Conservation (phyloP, 2,797 vertebrate species). For the Eurystomus glaucurus region DNA sequence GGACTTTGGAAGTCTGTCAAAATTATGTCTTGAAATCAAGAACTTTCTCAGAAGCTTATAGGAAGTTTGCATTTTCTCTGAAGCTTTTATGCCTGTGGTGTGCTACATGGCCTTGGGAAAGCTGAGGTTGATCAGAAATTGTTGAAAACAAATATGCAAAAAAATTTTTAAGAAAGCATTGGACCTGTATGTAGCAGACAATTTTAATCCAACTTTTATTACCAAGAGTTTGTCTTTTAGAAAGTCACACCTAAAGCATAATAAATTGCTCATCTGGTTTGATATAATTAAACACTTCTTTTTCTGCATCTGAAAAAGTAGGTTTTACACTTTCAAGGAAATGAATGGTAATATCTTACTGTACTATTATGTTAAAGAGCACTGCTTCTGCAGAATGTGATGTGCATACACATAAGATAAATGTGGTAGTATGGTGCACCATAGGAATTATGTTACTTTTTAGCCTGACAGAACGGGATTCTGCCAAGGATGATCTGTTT, state of each 20-base stretch:
- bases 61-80: neutral
- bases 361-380: neutral
- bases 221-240: neutral
- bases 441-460: neutral
- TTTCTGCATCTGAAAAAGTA: neutral
- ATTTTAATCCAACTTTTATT: neutral
- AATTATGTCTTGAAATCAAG: neutral
- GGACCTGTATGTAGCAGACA: neutral
- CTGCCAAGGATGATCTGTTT: neutral
- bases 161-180: neutral
- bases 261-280: neutral
- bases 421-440: neutral
- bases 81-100: neutral
- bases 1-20: neutral
- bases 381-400: neutral
- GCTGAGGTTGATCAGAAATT: neutral
- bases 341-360: neutral
- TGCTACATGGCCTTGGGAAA: neutral
- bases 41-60: neutral
- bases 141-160: neutral
- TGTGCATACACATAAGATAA: neutral
- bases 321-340: neutral
- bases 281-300: neutral
- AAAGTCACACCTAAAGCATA: neutral
- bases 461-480: neutral